Percentiles rank a stretch among this genome's conserved stretches.
These are phyloP conservation scores for Tragopan temminckii DNA, from an alignment of 2,797 vertebrate genomes.

Conservation along the genomic window DNA sequence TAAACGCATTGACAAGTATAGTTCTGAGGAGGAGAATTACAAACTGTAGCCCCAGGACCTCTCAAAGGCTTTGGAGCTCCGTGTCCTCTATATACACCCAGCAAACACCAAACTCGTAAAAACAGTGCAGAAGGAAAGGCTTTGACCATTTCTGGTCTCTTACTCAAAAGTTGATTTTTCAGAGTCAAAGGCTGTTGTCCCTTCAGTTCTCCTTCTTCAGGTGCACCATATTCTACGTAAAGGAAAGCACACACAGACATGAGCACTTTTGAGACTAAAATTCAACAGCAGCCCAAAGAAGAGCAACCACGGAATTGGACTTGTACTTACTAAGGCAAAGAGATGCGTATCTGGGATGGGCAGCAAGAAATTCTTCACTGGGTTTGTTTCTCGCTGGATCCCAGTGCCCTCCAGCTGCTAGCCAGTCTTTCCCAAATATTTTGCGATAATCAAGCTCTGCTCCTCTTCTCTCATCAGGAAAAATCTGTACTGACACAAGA, in stretches of 20 bases:
- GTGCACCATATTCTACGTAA: slow-evolving; percentile 89
- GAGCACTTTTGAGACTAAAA: not conserved
- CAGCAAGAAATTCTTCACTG: slow-evolving; percentile 82
- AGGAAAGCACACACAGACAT: not conserved
- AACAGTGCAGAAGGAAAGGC: not conserved
- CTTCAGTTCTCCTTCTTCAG: slow-evolving; percentile 91
- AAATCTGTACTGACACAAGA: slow-evolving; percentile 79
- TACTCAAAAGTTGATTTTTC: slow-evolving; percentile 92
- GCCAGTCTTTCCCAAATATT: slow-evolving; percentile 91
- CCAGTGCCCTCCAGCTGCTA: slow-evolving; percentile 86
- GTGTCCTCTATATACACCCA: not conserved
- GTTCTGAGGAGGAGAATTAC: not conserved
- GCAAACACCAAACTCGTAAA: not conserved
- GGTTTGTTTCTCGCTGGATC: slow-evolving; percentile 79
- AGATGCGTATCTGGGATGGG: slow-evolving; percentile 88
- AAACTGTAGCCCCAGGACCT: not conserved
- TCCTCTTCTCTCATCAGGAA: slow-evolving; percentile 86
- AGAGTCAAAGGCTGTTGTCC: slow-evolving; percentile 83
- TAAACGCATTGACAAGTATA: not conserved
- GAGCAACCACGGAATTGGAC: not conserved
- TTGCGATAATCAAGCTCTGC: slow-evolving; percentile 95
- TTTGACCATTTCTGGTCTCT: slow-evolving; percentile 69
- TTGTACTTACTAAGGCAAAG: slow-evolving; percentile 89
- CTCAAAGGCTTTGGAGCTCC: not conserved
- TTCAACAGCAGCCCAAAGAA: accelerated